phyloP scores from a whole-genome alignment of 1,140 invertebrate genomes.

The Drosophila melanogaster region DNA sequence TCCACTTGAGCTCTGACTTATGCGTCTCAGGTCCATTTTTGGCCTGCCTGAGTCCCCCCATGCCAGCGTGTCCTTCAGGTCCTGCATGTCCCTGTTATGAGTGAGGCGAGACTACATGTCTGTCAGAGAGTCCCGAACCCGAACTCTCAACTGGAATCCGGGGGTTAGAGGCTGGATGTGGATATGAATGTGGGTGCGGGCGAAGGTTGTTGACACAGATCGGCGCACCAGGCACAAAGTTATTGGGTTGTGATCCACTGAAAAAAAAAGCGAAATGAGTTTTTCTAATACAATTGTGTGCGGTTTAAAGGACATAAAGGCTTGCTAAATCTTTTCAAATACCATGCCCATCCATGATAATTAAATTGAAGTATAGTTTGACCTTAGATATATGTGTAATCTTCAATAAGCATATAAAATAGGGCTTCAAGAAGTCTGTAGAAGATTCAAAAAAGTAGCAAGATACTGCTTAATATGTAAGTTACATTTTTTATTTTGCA shows the following conservation, averaged over 20 bases:
- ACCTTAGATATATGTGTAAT: no score
- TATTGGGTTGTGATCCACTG: slow-evolving; percentile 48
- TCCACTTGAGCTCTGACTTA: slow-evolving; percentile 16
- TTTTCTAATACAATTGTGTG: no score
- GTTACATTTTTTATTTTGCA: neutral
- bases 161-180: slow-evolving; percentile 1
- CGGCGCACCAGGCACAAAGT: slow-evolving; percentile 64
- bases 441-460: no score
- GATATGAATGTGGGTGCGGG: slow-evolving; percentile 1
- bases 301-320: no score
- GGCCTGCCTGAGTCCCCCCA: slow-evolving; percentile 7
- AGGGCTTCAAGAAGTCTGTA: no score
- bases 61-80: slow-evolving; percentile 15
- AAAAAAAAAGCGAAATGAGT: neutral
- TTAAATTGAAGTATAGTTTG: no score
- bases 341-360: no score
- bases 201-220: slow-evolving; percentile 66
- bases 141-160: slow-evolving; percentile 16
- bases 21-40: slow-evolving; percentile 32
- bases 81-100: slow-evolving; percentile 21
- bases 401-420: no score
- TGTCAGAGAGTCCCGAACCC: slow-evolving; percentile 55
- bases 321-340: no score
- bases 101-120: slow-evolving; percentile 65
- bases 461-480: no score